A percentile compares a stretch with the other conserved stretches of the same genome.
Evolutionary conservation across 1,140 invertebrate genomes (phyloP).

Genomic region (Tetramorium alpestre): DNA sequence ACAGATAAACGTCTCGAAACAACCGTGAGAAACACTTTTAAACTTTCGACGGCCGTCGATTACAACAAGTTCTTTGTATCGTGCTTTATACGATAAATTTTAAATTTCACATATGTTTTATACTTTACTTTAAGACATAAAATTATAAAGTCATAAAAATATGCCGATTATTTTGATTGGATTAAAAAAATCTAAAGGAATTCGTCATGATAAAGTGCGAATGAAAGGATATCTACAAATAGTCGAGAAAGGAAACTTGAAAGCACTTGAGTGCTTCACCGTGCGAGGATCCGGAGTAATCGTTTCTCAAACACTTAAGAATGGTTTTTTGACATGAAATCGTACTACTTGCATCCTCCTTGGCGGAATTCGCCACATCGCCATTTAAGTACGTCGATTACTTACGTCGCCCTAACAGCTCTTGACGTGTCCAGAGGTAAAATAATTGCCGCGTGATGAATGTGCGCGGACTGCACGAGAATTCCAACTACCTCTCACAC

Average conservation of each 20-base stretch:
- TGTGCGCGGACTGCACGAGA: slow-evolving; percentile 47
- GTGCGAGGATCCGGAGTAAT: slow-evolving; percentile 7
- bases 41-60: slow-evolving; percentile 24
- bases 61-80: background rate
- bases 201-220: slow-evolving; percentile 7
- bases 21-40: slow-evolving; percentile 51
- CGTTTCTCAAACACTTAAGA: slow-evolving; percentile 48
- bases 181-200: slow-evolving; percentile 5
- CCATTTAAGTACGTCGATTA: slow-evolving; percentile 71
- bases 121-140: background rate
- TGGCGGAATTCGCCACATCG: slow-evolving; percentile 55
- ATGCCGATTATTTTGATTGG: background rate
- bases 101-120: background rate
- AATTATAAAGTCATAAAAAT: background rate
- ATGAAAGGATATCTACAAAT: slow-evolving; percentile 18
- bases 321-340: slow-evolving; percentile 40
- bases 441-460: slow-evolving; percentile 69
- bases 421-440: slow-evolving; percentile 61
- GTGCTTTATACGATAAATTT: background rate
- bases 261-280: background rate
- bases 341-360: background rate
- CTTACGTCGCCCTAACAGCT: slow-evolving; percentile 65
- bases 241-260: slow-evolving; percentile 22
- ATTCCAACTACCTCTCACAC: slow-evolving; percentile 46
- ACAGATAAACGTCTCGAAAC: slow-evolving; percentile 46